Evolutionary conservation across 2,113 vertebrate species (phyloP).

Genomic region (Dinomys branickii): DNA sequence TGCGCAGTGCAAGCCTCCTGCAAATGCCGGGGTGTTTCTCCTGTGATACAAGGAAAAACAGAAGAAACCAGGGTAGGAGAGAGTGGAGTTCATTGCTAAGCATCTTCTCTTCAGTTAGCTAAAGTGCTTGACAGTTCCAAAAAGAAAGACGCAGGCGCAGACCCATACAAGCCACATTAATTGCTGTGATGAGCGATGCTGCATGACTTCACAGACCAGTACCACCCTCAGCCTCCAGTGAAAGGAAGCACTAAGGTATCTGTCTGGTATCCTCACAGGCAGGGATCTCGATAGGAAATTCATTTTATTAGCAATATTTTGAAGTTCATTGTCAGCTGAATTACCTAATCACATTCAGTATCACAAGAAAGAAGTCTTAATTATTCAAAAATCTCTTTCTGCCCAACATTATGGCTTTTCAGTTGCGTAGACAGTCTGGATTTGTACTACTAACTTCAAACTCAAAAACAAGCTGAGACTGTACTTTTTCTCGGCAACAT

Average conservation of each 20-base stretch:
- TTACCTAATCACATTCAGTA: not conserved
- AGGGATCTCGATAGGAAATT: not conserved
- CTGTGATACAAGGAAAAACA: not conserved
- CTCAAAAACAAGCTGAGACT: not conserved
- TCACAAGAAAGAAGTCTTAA: not conserved
- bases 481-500: not conserved
- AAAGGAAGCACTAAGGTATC: not conserved
- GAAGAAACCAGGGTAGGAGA: not conserved
- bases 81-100: not conserved
- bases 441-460: not conserved
- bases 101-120: not conserved
- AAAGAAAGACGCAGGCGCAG: not conserved
- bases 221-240: not conserved
- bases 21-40: not conserved
- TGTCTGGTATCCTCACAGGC: not conserved
- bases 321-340: constrained; percentile 1
- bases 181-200: not conserved
- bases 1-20: not conserved
- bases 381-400: constrained; percentile 8
- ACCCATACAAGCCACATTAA: constrained; percentile 2
- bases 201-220: not conserved
- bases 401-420: not conserved
- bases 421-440: not conserved
- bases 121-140: not conserved
- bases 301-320: not conserved